Conservation (phyloP, 2,113 vertebrate genomes). For the Takifugu bimaculatus region DNA sequence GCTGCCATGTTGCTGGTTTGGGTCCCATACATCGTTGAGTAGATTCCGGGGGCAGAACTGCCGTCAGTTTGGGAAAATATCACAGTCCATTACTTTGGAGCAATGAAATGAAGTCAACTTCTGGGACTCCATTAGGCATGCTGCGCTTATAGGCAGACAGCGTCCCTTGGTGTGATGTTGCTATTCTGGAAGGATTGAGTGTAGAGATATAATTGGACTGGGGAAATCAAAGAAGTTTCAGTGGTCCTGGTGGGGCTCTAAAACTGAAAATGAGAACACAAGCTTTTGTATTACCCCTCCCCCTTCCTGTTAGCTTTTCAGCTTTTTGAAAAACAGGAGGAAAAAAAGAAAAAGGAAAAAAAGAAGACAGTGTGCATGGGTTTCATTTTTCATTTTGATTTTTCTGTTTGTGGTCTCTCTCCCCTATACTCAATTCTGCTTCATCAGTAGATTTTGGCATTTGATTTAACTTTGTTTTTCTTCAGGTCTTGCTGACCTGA, state of each 20-base stretch:
- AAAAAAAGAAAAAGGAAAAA: conserved; percentile 30
- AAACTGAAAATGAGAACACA: conserved; percentile 79
- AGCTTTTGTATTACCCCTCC: conserved; percentile 70
- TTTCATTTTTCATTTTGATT: conserved; percentile 37
- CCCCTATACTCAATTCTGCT: conserved; percentile 5
- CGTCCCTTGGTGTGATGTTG: conserved; percentile 80
- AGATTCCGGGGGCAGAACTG: conserved; percentile 77
- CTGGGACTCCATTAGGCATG: conserved; percentile 90
- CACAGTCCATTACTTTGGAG: conserved; percentile 92
- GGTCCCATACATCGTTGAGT: conserved; percentile 65
- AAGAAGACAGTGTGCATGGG: conserved; percentile 27
- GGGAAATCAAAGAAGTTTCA: conserved; percentile 94
- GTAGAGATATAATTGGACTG: conserved; percentile 91
- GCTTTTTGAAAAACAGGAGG: conserved; percentile 59
- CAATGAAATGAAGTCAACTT: conserved; percentile 92
- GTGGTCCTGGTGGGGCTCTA: conserved; percentile 79
- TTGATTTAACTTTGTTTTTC: conserved; percentile 53
- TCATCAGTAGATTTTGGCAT: conserved; percentile 46
- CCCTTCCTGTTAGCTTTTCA: conserved; percentile 67
- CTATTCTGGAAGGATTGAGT: conserved; percentile 84
- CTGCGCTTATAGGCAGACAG: conserved; percentile 83
- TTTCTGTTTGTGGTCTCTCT: neutral
- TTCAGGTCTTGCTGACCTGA: conserved; percentile 52
- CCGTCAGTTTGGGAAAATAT: conserved; percentile 86
- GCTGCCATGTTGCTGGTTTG: conserved; percentile 48